Evolutionary conservation across 2,797 vertebrate genomes (phyloP).

Genomic region (Pseudochirops cupreus): DNA sequence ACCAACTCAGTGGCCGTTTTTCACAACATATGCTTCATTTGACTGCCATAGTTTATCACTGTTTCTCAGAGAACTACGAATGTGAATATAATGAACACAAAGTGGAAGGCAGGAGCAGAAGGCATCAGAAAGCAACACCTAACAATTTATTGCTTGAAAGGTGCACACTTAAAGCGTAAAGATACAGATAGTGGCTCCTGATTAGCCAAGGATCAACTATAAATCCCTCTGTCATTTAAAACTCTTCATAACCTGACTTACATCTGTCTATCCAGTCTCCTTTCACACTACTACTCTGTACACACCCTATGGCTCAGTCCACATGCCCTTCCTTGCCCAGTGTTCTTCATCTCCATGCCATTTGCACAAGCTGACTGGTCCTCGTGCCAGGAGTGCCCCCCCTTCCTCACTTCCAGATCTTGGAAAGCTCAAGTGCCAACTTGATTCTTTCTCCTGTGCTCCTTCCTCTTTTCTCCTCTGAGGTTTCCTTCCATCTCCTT

Average conservation of each 20-base stretch:
- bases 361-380: background rate
- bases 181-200: background rate
- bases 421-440: background rate
- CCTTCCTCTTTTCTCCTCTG: background rate
- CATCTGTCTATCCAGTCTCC: background rate
- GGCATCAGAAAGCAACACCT: background rate
- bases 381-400: background rate
- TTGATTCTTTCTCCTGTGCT: background rate
- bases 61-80: background rate
- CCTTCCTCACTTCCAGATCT: background rate
- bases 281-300: background rate
- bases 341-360: background rate
- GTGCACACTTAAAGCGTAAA: background rate
- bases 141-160: background rate
- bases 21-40: background rate
- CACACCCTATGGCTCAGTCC: no score
- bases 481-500: background rate
- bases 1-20: background rate
- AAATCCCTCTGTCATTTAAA: background rate
- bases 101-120: background rate
- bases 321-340: background rate
- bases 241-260: background rate
- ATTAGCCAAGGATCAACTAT: background rate
- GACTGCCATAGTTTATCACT: background rate
- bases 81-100: background rate